Percentiles rank a stretch among this genome's conserved stretches.
Conservation (phyloP, 2,113 vertebrate species). For the Notarius lentiginosus region DNA sequence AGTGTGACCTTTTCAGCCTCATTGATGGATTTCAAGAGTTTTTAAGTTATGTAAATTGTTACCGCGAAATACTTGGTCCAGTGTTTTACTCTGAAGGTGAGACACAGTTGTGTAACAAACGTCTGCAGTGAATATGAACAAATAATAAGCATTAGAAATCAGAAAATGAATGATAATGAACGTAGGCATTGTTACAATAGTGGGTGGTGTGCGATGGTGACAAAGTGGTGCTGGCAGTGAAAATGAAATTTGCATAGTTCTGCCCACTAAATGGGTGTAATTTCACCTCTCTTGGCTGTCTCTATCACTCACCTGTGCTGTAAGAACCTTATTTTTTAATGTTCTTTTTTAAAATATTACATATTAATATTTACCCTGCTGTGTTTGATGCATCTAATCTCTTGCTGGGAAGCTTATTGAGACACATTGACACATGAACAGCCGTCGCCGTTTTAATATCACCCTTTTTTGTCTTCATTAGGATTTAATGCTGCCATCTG, state of each 20-base stretch:
- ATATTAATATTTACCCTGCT: constrained; percentile 21
- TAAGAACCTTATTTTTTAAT: background rate
- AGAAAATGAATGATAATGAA: constrained; percentile 36
- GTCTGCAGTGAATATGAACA: constrained; percentile 21
- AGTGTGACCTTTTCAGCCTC: background rate
- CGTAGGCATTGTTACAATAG: constrained; percentile 36
- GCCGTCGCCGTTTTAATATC: constrained; percentile 23
- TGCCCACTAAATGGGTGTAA: background rate
- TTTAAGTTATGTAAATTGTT: background rate
- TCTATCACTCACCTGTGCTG: background rate
- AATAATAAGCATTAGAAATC: background rate
- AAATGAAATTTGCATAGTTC: constrained; percentile 20
- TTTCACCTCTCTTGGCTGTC: background rate
- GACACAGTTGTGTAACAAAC: constrained; percentile 33
- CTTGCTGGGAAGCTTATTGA: constrained; percentile 35
- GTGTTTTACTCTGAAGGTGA: background rate
- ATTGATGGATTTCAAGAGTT: background rate
- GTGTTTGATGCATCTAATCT: constrained; percentile 19
- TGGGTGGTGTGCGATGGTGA: constrained; percentile 40
- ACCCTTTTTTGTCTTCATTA: constrained; percentile 38
- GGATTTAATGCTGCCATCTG: constrained; percentile 50
- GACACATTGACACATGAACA: constrained; percentile 15
- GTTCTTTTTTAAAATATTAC: constrained; percentile 8
- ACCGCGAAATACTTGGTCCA: background rate
- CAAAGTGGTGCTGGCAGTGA: constrained; percentile 26